Base-by-base conservation (phyloP, 2,797 vertebrate species). In the Intellagama lesueurii region DNA sequence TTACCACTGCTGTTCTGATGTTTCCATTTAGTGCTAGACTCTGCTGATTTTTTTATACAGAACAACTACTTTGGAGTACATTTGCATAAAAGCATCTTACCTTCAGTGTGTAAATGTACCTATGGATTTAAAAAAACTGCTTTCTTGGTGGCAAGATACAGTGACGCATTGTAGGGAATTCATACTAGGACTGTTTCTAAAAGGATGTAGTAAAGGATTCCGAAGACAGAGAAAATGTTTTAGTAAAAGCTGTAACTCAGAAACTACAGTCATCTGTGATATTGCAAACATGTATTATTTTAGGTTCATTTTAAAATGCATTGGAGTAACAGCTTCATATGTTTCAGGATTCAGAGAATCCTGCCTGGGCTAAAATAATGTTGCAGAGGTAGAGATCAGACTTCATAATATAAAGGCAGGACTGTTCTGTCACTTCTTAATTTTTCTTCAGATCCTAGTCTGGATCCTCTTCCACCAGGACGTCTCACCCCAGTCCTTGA, bases 371-470 rank as follows among this genome's bases (percentile, higher is more conserved):
- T 19, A 3, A 32, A 80, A 35, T n/a, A 64, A 56, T 68, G 56
- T 78, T 87, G 47, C 47, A 78, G 40, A 14, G 86, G 2, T 73
- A 70, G 44, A 87, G 19, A 17, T 44, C 49, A 72, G 69, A 68
- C 7, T 78, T 83, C 5, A 70, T 78, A 72, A 26, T 30, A n/a
- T 86, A 72, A 5, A 83, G 86, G 12, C 9, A 52, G 14, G 69
- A 77, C 32, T 0, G 17, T 28, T 35, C 4, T 7, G 68, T 28
- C 49, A 52, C 3, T 30, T 32, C 5, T 86, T 9, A n/a, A n/a
- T 94, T 95, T 32, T 87, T 81, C 96, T 93, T 88, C 95, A 99
- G 98, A 99, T 86, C 97, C 98, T 26, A 97, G 98, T 60, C 79
- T 97, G 93, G 98, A 98, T 92, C 98, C 97, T 79, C 94, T 97